Percentiles rank a stretch among this genome's conserved stretches.
These are phyloP conservation scores for Drosophila mettleri DNA, from an alignment of 2,888 invertebrate species.

Conservation along the genomic window DNA sequence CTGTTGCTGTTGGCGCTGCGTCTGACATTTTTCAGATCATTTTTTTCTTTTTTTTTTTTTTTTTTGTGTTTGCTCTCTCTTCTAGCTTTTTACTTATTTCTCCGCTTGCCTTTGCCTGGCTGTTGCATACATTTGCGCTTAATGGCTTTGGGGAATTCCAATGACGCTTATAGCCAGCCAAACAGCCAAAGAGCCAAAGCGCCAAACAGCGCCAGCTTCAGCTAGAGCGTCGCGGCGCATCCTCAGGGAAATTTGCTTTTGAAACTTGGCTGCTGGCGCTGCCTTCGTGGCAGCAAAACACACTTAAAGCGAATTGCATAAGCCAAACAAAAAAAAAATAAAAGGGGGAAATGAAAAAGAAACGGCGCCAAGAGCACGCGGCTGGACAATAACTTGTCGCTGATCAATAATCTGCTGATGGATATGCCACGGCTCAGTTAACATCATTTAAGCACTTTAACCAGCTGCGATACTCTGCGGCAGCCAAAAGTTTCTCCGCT, in stretches of 20 bases:
- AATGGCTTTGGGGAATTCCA: constrained; percentile 78
- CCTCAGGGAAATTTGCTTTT: constrained; percentile 77
- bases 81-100: too few relatives aligned
- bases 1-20: constrained; percentile 30
- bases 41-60: background rate
- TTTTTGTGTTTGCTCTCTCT: too few relatives aligned
- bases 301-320: constrained; percentile 61
- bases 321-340: background rate
- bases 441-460: constrained; percentile 22
- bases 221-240: constrained; percentile 44
- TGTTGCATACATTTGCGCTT: constrained; percentile 79
- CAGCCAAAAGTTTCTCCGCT: too few relatives aligned
- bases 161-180: constrained; percentile 76
- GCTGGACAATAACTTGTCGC: constrained; percentile 64
- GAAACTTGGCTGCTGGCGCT: constrained; percentile 55
- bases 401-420: constrained; percentile 62
- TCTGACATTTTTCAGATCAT: constrained; percentile 74
- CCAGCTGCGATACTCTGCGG: background rate
- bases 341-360: too few relatives aligned
- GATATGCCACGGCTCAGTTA: constrained; percentile 33
- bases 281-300: constrained; percentile 40
- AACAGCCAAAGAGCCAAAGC: constrained; percentile 41
- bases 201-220: constrained; percentile 44
- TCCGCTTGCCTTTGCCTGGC: constrained; percentile 50
- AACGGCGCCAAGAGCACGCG: constrained; percentile 4